phyloP scores from a whole-genome alignment of 2,797 vertebrate genomes.

The Ptychadena robeensis region DNA sequence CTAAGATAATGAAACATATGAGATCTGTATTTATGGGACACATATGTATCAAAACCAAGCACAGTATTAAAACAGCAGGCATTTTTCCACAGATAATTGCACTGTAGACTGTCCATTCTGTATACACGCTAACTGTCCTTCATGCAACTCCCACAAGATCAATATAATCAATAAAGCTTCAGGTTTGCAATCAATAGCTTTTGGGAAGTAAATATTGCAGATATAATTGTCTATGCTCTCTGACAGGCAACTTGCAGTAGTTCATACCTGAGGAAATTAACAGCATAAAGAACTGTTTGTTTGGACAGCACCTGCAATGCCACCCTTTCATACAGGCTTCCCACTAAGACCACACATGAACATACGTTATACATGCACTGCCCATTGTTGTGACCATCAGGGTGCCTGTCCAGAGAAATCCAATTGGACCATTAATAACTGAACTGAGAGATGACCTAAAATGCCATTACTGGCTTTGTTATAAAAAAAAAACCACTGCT shows the following conservation, averaged over 20 bases:
- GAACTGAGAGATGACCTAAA: too few species aligned
- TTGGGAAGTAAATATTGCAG: constrained; percentile 49
- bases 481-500: too few species aligned
- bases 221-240: constrained; percentile 47
- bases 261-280: constrained; percentile 8
- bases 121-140: constrained; percentile 72
- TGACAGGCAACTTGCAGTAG: constrained; percentile 33
- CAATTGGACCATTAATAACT: too few species aligned
- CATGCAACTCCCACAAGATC: constrained; percentile 83
- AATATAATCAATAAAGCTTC: constrained; percentile 70
- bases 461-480: too few species aligned
- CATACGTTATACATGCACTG: too few species aligned
- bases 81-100: background rate
- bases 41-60: background rate
- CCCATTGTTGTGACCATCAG: too few species aligned
- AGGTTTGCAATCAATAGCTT: constrained; percentile 45
- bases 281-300: background rate
- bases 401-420: too few species aligned
- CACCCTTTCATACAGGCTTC: too few species aligned
- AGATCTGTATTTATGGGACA: background rate
- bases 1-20: background rate
- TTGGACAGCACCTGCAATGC: background rate
- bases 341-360: too few species aligned
- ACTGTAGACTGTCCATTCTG: constrained; percentile 28
- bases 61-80: background rate